Percentiles rank a stretch among this genome's conserved stretches.
Conservation (phyloP, 2,797 vertebrate genomes). For the Philypnodon macrostomus region DNA sequence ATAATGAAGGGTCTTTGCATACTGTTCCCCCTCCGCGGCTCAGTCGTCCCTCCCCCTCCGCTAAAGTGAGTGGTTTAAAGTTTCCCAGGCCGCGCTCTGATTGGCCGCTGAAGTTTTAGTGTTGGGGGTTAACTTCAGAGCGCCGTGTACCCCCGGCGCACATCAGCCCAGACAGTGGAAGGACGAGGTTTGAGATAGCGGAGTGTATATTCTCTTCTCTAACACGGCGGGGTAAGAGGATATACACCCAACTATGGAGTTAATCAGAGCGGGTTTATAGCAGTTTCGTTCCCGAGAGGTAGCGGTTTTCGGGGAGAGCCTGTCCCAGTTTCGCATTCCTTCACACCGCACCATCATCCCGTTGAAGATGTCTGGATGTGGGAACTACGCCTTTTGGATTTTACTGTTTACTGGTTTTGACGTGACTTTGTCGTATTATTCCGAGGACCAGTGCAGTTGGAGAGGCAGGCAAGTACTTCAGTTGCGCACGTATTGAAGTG, state of each 20-base stretch:
- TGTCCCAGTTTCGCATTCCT: slow-evolving; percentile 1
- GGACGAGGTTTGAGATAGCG: neutral
- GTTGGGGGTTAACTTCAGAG: slow-evolving; percentile 51
- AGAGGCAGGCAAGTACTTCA: slow-evolving; percentile 81
- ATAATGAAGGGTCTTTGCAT: slow-evolving; percentile 35
- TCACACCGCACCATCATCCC: slow-evolving; percentile 6
- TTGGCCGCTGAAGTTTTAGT: slow-evolving; percentile 64
- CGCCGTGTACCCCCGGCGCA: slow-evolving; percentile 15
- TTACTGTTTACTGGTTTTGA: slow-evolving; percentile 58
- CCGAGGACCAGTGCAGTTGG: slow-evolving; percentile 87
- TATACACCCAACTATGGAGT: slow-evolving; percentile 53
- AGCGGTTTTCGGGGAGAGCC: slow-evolving; percentile 25
- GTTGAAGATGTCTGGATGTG: slow-evolving; percentile 48
- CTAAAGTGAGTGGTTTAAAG: slow-evolving; percentile 75
- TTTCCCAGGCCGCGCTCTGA: slow-evolving; percentile 62
- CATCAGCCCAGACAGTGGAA: slow-evolving; percentile 15
- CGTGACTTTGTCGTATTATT: slow-evolving; percentile 65
- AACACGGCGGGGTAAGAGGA: slow-evolving; percentile 28
- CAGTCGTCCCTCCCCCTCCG: slow-evolving; percentile 46
- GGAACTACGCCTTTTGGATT: slow-evolving; percentile 68
- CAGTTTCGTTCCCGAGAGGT: neutral
- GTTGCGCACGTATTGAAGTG: neutral
- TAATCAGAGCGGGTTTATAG: slow-evolving; percentile 31
- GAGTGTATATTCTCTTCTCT: slow-evolving; percentile 31
- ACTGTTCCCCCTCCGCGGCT: slow-evolving; percentile 36